Evolutionary conservation across 2,888 invertebrate genomes (phyloP), one percentile per base, ranked within the genome.

Genomic region (Nomada goodeniana): DNA sequence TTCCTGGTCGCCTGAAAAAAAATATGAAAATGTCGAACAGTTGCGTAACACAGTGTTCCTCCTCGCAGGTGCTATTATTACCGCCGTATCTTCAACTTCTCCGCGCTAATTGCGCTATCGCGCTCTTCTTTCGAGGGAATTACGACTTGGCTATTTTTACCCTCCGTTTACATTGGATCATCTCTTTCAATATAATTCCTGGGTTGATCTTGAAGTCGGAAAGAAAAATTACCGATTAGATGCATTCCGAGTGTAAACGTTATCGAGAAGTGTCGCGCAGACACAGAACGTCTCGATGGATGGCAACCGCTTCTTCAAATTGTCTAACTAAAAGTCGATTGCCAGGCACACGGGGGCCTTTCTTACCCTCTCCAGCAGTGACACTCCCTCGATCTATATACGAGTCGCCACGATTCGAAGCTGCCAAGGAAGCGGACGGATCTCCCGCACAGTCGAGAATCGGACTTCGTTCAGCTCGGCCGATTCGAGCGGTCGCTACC

Each of bases 381-480:
- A 81, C 71, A 71, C 55, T 82, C 65, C 76, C 64, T 78, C 80
- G 81, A 85, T 85, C 76, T 74, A 85, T 81, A 84, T 79, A 82
- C 74, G 36, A 82, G 59, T 50, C 36, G 59, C 42, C 13, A 29
- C 78, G 83, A 77, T 78, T 65, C 79, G 42, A 73, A 68, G 77
- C 74, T 55, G 74, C 63, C 76, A 74, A 79, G 73, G 79, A 80
- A 80, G 69, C 78, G 65, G 18, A 68, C 75, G 69, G 59, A 80
- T 73, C 74, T 67, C 71, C 55, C 57, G 60, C 77, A 75, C 90
- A 91, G 90, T 91, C 89, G 85, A 85, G 75, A 71, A 86, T 85
- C 82, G 82, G 87, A 88, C 86, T 77, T 82, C 88, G 86, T 83
- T 76, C 85, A 78, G 85, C 82, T 83, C 84, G 74, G 84, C 78